phyloP scores from a whole-genome alignment of 2,888 invertebrate species.

The Amphipoea lucens region DNA sequence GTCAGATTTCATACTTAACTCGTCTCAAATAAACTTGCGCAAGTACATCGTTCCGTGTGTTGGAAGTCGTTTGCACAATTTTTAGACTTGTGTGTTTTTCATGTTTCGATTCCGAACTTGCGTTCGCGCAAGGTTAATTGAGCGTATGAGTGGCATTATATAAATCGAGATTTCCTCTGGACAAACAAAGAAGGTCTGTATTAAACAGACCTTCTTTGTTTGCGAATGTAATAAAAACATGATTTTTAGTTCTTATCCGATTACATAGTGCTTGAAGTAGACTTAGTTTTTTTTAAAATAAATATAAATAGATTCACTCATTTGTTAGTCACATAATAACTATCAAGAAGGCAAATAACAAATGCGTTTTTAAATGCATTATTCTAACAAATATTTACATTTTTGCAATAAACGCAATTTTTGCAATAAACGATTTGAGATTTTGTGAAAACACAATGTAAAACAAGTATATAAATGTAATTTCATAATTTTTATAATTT shows the following conservation, averaged over 20 bases:
- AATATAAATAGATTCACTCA: constrained; percentile 16
- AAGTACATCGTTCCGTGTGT: background rate
- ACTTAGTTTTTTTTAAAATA: background rate
- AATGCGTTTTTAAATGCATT: constrained; percentile 47
- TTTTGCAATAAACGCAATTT: background rate
- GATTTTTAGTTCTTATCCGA: background rate
- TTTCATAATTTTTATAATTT: background rate
- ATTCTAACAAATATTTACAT: constrained; percentile 36
- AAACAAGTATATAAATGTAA: background rate
- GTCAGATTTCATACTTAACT: background rate
- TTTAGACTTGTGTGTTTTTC: background rate
- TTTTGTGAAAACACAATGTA: constrained; percentile 5
- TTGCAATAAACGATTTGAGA: no score
- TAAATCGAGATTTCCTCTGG: background rate
- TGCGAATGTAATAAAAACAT: background rate
- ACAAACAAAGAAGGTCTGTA: no score
- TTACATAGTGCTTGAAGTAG: background rate
- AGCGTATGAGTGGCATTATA: background rate
- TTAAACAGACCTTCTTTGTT: background rate
- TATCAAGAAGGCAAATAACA: constrained; percentile 25
- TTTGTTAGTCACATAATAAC: constrained; percentile 12
- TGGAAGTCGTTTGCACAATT: background rate
- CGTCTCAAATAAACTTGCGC: background rate
- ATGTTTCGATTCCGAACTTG: background rate
- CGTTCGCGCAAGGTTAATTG: background rate